phyloP scores from a whole-genome alignment of 2,888 invertebrate species.

The Noctua fimbriata region DNA sequence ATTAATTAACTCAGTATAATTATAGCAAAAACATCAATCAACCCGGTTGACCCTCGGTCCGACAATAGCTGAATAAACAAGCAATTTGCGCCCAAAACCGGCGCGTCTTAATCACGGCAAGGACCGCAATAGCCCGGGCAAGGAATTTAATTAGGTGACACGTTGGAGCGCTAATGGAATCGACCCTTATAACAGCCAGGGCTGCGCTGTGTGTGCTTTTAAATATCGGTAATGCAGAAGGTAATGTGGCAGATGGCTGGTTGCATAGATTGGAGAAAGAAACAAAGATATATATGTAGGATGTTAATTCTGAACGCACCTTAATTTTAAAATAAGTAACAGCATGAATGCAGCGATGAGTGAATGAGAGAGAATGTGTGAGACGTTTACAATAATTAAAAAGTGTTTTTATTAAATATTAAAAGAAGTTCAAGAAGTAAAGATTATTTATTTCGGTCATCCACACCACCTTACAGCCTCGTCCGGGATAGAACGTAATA shows the following conservation, averaged over 20 bases:
- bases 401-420: no score
- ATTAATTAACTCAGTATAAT: conserved; percentile 26
- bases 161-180: conserved; percentile 55
- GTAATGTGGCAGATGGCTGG: background rate
- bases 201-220: background rate
- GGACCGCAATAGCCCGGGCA: conserved; percentile 48
- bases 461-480: no score
- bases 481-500: no score
- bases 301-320: no score
- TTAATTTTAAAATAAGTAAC: no score
- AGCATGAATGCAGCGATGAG: no score
- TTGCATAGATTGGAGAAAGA: background rate
- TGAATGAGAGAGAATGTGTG: no score
- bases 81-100: conserved; percentile 49
- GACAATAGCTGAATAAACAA: conserved; percentile 54
- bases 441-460: no score
- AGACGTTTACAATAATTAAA: no score
- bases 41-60: conserved; percentile 6
- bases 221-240: conserved; percentile 1
- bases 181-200: conserved; percentile 42
- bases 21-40: conserved; percentile 39
- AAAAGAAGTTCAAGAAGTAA: no score
- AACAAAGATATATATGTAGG: no score
- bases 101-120: conserved; percentile 56
- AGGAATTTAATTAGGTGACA: conserved; percentile 63